Percentiles rank a stretch among this genome's conserved stretches.
phyloP scores from a whole-genome alignment of 2,888 invertebrate genomes.

The Machimus atricapillus region DNA sequence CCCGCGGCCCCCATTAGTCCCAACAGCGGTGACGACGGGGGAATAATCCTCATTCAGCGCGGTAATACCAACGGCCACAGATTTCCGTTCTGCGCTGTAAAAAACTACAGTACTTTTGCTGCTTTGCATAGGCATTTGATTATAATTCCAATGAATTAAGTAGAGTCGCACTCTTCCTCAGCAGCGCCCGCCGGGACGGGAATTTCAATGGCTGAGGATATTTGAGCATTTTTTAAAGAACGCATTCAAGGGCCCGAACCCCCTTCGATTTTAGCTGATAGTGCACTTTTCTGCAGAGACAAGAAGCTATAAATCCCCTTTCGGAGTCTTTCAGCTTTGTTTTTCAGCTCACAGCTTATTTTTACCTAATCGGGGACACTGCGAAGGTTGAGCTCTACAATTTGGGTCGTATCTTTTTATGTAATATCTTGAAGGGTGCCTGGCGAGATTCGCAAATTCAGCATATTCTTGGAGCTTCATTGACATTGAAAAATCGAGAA shows the following conservation, averaged over 20 bases:
- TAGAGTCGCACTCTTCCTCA: background rate
- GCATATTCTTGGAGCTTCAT: background rate
- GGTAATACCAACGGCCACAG: slow-evolving; percentile 2
- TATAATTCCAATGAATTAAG: background rate
- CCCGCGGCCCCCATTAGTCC: background rate
- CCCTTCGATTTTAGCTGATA: background rate
- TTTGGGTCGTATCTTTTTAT: background rate
- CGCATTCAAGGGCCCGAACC: background rate
- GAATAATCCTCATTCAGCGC: slow-evolving; percentile 6
- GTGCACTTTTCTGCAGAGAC: background rate
- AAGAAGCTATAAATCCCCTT: background rate
- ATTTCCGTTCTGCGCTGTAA: slow-evolving; percentile 1
- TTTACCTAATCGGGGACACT: background rate
- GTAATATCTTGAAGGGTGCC: background rate
- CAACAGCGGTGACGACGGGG: slow-evolving; percentile 43
- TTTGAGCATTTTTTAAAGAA: background rate
- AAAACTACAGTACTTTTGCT: background rate
- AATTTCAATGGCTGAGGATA: background rate
- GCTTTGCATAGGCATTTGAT: slow-evolving; percentile 5
- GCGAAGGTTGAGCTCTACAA: background rate
- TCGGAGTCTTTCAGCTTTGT: background rate
- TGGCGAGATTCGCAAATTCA: slow-evolving; percentile 2
- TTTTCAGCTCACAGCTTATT: background rate
- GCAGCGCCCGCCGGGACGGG: background rate
- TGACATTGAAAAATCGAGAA: slow-evolving; percentile 43